These are phyloP conservation scores for Drosophila sp. DNA, from an alignment of 1,140 invertebrate species.

Conservation along the genomic window DNA sequence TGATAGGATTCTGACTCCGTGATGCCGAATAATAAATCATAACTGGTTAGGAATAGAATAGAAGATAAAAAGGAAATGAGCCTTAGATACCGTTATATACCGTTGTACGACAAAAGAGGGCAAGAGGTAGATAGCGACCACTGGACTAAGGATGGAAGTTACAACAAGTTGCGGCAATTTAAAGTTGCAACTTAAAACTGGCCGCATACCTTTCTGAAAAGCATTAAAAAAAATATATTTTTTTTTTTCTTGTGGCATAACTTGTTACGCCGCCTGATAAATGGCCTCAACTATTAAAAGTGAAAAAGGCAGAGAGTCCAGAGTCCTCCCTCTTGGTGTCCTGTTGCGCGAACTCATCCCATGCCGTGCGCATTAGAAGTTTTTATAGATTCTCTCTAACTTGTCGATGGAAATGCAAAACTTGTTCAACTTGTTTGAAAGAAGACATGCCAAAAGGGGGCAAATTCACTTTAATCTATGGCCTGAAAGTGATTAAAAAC, in stretches of 20 bases:
- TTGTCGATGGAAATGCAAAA: slow-evolving; percentile 67
- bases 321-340: slow-evolving; percentile 31
- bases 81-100: slow-evolving; percentile 8
- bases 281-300: slow-evolving; percentile 51
- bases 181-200: neutral
- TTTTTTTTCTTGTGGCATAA: slow-evolving; percentile 58
- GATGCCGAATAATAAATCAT: slow-evolving; percentile 94
- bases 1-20: slow-evolving; percentile 94
- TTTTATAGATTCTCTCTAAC: slow-evolving; percentile 45
- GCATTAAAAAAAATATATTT: slow-evolving; percentile 60
- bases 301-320: slow-evolving; percentile 5
- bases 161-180: neutral
- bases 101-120: neutral
- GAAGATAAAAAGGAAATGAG: slow-evolving; percentile 14
- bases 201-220: slow-evolving; percentile 43
- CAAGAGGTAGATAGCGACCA: slow-evolving; percentile 10
- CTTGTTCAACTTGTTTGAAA: slow-evolving; percentile 40
- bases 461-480: slow-evolving; percentile 52
- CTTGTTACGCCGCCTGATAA: slow-evolving; percentile 73
- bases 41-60: slow-evolving; percentile 84
- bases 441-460: slow-evolving; percentile 26
- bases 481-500: slow-evolving; percentile 56
- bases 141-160: neutral
- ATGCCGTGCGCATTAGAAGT: slow-evolving; percentile 57
- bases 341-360: slow-evolving; percentile 56